Evolutionary conservation across 2,113 vertebrate species (phyloP).

Genomic region (Geococcyx californianus): DNA sequence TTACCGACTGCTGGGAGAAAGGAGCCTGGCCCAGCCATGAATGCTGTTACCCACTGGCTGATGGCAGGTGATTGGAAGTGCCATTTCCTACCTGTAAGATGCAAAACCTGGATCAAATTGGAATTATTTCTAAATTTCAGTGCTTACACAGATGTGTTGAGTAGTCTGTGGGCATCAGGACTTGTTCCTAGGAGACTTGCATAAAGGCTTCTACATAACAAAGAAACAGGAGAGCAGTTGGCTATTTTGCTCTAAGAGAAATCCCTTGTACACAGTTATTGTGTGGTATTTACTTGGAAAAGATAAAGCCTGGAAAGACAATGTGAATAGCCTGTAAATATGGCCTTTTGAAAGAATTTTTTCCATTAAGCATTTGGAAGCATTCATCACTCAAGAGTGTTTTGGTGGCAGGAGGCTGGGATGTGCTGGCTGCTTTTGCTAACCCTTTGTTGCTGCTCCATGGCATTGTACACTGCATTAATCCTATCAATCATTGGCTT

Average conservation of each 20-base stretch:
- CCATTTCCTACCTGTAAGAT: not conserved
- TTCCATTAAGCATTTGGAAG: not conserved
- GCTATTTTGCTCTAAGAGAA: not conserved
- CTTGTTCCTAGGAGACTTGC: not conserved
- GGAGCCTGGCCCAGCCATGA: not conserved
- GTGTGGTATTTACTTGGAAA: not conserved
- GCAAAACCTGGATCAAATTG: not conserved
- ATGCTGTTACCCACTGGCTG: not conserved
- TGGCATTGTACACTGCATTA: not conserved
- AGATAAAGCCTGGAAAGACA: not conserved
- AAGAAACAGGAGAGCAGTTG: not conserved
- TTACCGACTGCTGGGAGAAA: not conserved
- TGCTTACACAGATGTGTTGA: not conserved
- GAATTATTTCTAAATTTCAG: not conserved
- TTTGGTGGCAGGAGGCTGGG: not conserved
- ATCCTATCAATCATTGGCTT: not conserved
- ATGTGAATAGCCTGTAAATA: not conserved
- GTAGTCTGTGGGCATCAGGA: not conserved
- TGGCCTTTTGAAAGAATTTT: not conserved
- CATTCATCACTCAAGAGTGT: not conserved
- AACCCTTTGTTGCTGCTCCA: not conserved
- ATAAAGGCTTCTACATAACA: not conserved
- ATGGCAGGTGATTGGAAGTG: not conserved
- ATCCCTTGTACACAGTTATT: not conserved
- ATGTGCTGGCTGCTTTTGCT: not conserved